Conservation (phyloP, 2,888 invertebrate genomes). For the Philereme transversata region DNA sequence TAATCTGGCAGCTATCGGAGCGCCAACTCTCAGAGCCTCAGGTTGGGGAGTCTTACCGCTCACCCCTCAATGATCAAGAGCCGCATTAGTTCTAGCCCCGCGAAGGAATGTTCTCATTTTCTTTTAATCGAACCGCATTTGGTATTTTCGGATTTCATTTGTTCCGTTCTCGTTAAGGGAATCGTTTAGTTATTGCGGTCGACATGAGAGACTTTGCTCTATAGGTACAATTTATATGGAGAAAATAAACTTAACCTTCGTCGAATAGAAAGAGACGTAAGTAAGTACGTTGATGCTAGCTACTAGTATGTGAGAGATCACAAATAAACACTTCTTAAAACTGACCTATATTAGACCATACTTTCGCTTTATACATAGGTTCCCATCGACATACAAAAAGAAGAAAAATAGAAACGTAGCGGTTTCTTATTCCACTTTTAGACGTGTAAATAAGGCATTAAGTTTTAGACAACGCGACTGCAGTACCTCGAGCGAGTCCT, state of each 20-base stretch:
- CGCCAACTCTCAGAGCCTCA: conserved; percentile 45
- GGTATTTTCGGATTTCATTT: conserved; percentile 62
- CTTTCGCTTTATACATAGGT: no score
- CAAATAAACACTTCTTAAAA: not conserved
- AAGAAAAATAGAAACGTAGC: no score
- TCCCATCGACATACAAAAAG: no score
- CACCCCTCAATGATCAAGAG: conserved; percentile 46
- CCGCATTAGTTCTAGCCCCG: conserved; percentile 60
- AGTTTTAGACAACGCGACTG: no score
- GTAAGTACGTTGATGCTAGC: conserved; percentile 2
- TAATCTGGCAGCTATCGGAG: conserved; percentile 69
- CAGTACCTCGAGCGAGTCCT: no score
- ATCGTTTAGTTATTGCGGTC: conserved; percentile 48
- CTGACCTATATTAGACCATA: no score
- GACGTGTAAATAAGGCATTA: no score
- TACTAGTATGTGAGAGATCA: not conserved
- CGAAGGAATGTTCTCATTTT: conserved; percentile 66
- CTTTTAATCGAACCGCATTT: conserved; percentile 63
- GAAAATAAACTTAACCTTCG: conserved; percentile 37
- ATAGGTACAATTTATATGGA: conserved; percentile 41
- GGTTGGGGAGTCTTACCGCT: conserved; percentile 38
- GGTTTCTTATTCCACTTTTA: no score
- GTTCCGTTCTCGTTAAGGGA: conserved; percentile 52
- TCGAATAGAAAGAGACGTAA: conserved; percentile 24
- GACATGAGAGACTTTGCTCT: conserved; percentile 40